Conservation (phyloP, 2,888 invertebrate species). For the Petrolisthes manimaculis region DNA sequence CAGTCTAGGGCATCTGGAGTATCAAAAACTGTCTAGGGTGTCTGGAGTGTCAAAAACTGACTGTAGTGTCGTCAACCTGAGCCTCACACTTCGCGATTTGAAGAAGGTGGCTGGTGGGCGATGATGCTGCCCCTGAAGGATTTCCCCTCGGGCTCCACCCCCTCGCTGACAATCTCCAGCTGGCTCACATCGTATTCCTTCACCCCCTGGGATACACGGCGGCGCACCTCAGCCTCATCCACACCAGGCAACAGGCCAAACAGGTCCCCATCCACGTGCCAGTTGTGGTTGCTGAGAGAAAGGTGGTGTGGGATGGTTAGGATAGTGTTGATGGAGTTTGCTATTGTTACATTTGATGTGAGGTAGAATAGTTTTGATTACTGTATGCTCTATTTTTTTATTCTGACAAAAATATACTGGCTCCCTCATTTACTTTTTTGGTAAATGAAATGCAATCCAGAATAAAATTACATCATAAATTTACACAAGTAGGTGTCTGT, state of each 20-base stretch:
- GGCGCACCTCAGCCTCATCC: slow-evolving; percentile 37
- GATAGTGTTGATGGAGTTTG: slow-evolving; percentile 4
- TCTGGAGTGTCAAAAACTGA: background rate
- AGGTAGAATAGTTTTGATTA: background rate
- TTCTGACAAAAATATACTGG: too few species aligned
- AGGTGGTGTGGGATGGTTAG: background rate
- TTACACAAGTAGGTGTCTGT: too few species aligned
- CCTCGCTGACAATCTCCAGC: slow-evolving; percentile 63
- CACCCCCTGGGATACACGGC: slow-evolving; percentile 50
- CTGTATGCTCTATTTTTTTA: too few species aligned
- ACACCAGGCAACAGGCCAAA: slow-evolving; percentile 55
- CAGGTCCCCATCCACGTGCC: slow-evolving; percentile 64
- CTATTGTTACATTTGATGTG: background rate
- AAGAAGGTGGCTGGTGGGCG: background rate
- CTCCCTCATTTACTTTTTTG: too few species aligned
- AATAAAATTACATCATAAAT: too few species aligned
- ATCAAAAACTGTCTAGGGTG: background rate
- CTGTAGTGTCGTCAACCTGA: slow-evolving; percentile 36
- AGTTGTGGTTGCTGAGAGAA: slow-evolving; percentile 50
- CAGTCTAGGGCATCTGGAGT: background rate
- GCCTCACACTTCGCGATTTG: slow-evolving; percentile 5
- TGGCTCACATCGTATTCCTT: slow-evolving; percentile 59
- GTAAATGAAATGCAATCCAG: too few species aligned
- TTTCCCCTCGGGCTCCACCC: slow-evolving; percentile 28
- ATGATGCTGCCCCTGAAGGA: slow-evolving; percentile 43